Conservation (phyloP, 2,113 vertebrate genomes). For the Phyllostomus hastatus region DNA sequence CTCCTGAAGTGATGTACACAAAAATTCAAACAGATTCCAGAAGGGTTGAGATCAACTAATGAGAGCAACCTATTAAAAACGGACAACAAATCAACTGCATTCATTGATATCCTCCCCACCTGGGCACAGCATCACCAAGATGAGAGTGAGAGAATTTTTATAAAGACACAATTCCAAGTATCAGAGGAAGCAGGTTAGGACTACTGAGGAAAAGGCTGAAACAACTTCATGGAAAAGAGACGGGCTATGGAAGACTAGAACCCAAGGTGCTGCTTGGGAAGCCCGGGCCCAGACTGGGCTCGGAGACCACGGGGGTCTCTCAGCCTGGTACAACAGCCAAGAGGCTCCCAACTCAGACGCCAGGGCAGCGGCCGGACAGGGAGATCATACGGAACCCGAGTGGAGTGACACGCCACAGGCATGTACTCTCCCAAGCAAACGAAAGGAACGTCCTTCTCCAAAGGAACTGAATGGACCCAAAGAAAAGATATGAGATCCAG, state of each 20-base stretch:
- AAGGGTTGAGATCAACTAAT: background rate
- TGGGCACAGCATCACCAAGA: background rate
- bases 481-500: background rate
- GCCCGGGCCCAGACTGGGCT: background rate
- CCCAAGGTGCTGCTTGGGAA: background rate
- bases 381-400: background rate
- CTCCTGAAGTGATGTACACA: background rate
- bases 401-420: background rate
- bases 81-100: background rate
- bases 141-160: background rate
- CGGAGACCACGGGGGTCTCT: background rate
- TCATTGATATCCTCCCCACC: background rate
- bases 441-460: background rate
- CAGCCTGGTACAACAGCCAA: background rate
- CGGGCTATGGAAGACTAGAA: background rate
- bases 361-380: background rate
- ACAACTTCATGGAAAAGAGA: background rate
- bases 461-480: background rate
- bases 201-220: background rate
- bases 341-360: background rate
- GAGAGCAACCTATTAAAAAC: background rate
- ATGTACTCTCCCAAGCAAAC: background rate
- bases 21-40: background rate
- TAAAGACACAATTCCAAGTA: background rate
- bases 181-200: background rate